These are phyloP conservation scores for human (Homo sapiens) DNA, from an alignment of 2,113 vertebrate species.

Conservation along the genomic window GRCh38 chr7:27962501-27963000, in stretches of 20 bases:
- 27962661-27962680: slow-evolving; percentile 47
- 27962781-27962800: slow-evolving; percentile 63
- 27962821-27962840: slow-evolving; percentile 36
- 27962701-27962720: slow-evolving; percentile 29
- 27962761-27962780: slow-evolving; percentile 58
- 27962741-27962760: slow-evolving; percentile 48
- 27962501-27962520: not conserved
- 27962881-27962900: slow-evolving; percentile 33
- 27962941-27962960: not conserved
- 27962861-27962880: not conserved
- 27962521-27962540: not conserved
- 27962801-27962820: slow-evolving; percentile 16
- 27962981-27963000: not conserved
- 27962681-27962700: slow-evolving; percentile 51
- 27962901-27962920: not conserved
- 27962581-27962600: not conserved
- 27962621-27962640: not conserved
- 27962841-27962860: slow-evolving; percentile 61
- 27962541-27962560: not conserved
- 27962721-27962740: slow-evolving; percentile 60
- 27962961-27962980: not conserved
- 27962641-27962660: slow-evolving; percentile 64
- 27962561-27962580: not conserved
- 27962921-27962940: not conserved
- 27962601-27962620: slow-evolving; percentile 37